Evolutionary conservation across 2,888 invertebrate species (phyloP), one percentile per base, ranked within the genome.

Genomic region (Leptodirus hochenwartii): DNA sequence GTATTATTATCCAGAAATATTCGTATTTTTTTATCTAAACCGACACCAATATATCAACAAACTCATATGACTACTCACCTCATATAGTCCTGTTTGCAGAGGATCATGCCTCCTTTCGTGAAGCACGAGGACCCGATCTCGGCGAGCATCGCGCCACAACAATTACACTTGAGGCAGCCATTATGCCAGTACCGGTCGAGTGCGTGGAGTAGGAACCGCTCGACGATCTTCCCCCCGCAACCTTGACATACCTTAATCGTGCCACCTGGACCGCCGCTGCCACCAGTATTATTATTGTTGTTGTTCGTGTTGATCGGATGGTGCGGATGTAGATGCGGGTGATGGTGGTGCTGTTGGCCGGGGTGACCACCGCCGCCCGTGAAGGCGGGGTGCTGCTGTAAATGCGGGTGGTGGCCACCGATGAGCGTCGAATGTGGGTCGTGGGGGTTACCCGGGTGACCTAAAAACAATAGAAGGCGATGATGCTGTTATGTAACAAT

Each of bases 151-250:
- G 80, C 78, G 41, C 76, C 76, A 58, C 91, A 91, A 60, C 78
- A 82, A 51, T 81, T 73, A 66, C 91, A 91, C 63, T 90, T 91
- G 48, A 91, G 70, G 59, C 91, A 91, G 46, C 77, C 73, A 64
- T 87, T 85, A 64, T 91, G 91, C 91, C 91, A 91, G 61, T 85
- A 90, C 56, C 87, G 67, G 65, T 91, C 90, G 54, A 90, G 66
- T 44, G 90, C 88, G 61, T 82, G 80, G 41, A 91, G 68, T 42
- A 90, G 71, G 64, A 78, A 90, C 58, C 88, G 69, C 64, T 90
- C 90, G 47, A 79, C 71, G 53, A 90, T 90, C 64, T 84, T 79
- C 43, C 85, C 79, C 45, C 84, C 82, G 59, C 90, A 91, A 43
- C 87, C 88, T 42, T 81, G 84, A 60, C 90, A 90, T 53, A 76